phyloP scores from a whole-genome alignment of 1,140 invertebrate species.

The Rhizoglyphus robini region DNA sequence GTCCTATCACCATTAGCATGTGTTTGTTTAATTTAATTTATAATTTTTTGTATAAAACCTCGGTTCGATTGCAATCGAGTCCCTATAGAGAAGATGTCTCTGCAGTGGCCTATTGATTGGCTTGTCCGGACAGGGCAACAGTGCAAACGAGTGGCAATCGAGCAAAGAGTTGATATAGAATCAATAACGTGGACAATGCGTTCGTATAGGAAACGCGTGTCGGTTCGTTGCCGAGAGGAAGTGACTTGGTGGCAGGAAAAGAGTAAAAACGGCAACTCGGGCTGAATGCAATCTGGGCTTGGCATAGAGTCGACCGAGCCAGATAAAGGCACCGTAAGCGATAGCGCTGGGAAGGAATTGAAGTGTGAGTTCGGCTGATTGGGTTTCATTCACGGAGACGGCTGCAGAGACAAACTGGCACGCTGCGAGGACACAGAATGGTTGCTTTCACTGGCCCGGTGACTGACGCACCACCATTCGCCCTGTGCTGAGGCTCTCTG shows the following conservation, averaged over 20 bases:
- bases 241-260: conserved; percentile 12
- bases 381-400: conserved; percentile 5
- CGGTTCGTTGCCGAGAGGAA: conserved; percentile 1
- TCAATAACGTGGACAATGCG: conserved; percentile 12
- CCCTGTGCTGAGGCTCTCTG: background rate
- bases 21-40: conserved; percentile 3
- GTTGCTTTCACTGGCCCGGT: no score
- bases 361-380: conserved; percentile 12
- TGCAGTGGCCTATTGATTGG: background rate
- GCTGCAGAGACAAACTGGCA: background rate
- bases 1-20: background rate
- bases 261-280: conserved; percentile 1
- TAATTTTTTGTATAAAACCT: background rate
- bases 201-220: conserved; percentile 12
- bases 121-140: background rate
- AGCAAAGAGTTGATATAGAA: conserved; percentile 12
- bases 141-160: background rate
- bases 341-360: conserved; percentile 1
- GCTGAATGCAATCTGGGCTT: conserved; percentile 10
- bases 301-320: background rate
- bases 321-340: conserved; percentile 7
- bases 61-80: conserved; percentile 5
- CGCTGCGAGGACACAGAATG: no score
- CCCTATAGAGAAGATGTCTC: background rate
- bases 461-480: background rate